Evolutionary conservation across 2,888 invertebrate species (phyloP), one percentile per base, ranked within the genome.

Genomic region (Stegana nigrithorax): DNA sequence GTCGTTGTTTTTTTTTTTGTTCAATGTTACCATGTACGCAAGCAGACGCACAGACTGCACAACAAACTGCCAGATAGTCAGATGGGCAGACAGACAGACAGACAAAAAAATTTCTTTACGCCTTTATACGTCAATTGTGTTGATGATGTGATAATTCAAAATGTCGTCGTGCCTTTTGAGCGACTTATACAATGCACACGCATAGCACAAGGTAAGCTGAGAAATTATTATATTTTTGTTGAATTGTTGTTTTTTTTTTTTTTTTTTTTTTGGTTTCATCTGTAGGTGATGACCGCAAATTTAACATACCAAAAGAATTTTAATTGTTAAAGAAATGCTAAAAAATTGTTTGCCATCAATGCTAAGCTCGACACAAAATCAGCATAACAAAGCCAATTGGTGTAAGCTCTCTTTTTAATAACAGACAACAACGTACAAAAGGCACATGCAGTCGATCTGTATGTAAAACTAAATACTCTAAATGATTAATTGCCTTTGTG

Each of bases 401-500:
- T 72, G 73, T 78, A 75, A 75, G 74, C 73, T 74, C 60, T 17
- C 62, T 51, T 17, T 14, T 55, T 21, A 8, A 8, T 17, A 39
- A 39, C 6, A n/a, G n/a, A n/a, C n/a, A n/a, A n/a, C n/a, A n/a
- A n/a, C n/a, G n/a, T n/a, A 32, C 32, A 32, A 32, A 32, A 32
- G n/a, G 32, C 32, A 32, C 32, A 39, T n/a, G n/a, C n/a, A n/a
- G n/a, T n/a, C n/a, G n/a, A n/a, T n/a, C n/a, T n/a, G n/a, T n/a
- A 53, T 27, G 32, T 4, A 50, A 50, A 32, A 65, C 71, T 70
- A 75, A 75, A 78, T 78, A 73, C 72, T 68, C 67, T 69, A 72
- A 74, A 78, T 76, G 75, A 76, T 76, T 76, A 76, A 76, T 76
- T 78, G 73, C 73, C 76, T 78, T 78, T 73, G 73, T 78, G 74